These are phyloP conservation scores for Ornithoptera alexandrae DNA, from an alignment of 2,888 invertebrate genomes.

Conservation along the genomic window DNA sequence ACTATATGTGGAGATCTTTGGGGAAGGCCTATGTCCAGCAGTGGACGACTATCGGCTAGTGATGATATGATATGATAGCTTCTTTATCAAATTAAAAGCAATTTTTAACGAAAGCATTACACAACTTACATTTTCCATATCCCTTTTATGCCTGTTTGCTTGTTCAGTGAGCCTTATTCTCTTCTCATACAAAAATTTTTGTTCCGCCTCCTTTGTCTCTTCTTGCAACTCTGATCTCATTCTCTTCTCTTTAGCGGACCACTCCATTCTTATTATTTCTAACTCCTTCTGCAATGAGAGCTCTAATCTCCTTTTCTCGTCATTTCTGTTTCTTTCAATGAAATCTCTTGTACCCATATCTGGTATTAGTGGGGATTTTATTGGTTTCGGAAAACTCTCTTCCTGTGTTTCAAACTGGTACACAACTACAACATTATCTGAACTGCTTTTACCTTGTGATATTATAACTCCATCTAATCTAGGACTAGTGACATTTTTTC, in stretches of 20 bases:
- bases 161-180: constrained; percentile 66
- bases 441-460: constrained; percentile 69
- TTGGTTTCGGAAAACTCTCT: constrained; percentile 50
- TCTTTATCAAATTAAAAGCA: no score
- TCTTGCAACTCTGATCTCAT: constrained; percentile 76
- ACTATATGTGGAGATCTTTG: no score
- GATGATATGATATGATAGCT: no score
- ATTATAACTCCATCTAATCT: constrained; percentile 69
- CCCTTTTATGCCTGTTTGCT: constrained; percentile 66
- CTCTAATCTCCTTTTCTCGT: constrained; percentile 64
- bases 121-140: constrained; percentile 49
- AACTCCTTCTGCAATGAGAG: constrained; percentile 73
- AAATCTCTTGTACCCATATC: constrained; percentile 67
- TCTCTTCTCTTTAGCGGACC: constrained; percentile 78
- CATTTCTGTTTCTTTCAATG: constrained; percentile 63
- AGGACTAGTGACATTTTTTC: constrained; percentile 60
- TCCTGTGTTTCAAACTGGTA: constrained; percentile 72
- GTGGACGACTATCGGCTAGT: no score
- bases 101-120: no score
- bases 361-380: constrained; percentile 62
- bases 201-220: constrained; percentile 74
- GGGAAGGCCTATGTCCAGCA: no score
- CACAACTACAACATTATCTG: constrained; percentile 71
- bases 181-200: constrained; percentile 66
- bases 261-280: constrained; percentile 77